phyloP scores from a whole-genome alignment of 2,113 vertebrate genomes.

The Rhabdornis inornatus region DNA sequence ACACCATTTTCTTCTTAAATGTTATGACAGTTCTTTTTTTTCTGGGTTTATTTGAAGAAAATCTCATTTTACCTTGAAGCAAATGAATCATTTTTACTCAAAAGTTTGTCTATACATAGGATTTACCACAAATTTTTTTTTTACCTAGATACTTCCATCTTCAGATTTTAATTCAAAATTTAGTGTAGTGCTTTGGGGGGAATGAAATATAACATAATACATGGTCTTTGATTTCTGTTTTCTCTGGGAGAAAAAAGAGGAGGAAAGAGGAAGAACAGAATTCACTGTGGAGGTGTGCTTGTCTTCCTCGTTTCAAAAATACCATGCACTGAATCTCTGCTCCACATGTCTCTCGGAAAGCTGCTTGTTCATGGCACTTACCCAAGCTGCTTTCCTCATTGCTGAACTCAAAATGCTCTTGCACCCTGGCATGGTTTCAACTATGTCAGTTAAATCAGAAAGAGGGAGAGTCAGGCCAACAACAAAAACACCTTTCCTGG shows the following conservation, averaged over 20 bases:
- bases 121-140: background rate
- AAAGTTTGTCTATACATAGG: background rate
- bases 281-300: background rate
- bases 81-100: background rate
- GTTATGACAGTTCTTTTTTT: slow-evolving; percentile 17
- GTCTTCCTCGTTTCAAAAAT: slow-evolving; percentile 5
- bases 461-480: slow-evolving; percentile 57
- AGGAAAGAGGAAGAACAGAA: background rate
- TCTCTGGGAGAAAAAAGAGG: background rate
- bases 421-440: slow-evolving; percentile 74
- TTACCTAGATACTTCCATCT: background rate
- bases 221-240: background rate
- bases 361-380: slow-evolving; percentile 56
- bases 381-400: slow-evolving; percentile 65
- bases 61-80: slow-evolving; percentile 18
- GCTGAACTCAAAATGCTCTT: slow-evolving; percentile 72
- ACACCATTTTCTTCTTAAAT: background rate
- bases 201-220: background rate
- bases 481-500: slow-evolving; percentile 68
- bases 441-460: slow-evolving; percentile 74
- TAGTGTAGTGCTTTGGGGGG: background rate
- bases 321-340: background rate
- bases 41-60: slow-evolving; percentile 15
- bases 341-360: slow-evolving; percentile 53
- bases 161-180: slow-evolving; percentile 38